These are phyloP conservation scores for Pomatostomus ruficeps DNA, from an alignment of 2,113 vertebrate genomes.

Conservation along the genomic window DNA sequence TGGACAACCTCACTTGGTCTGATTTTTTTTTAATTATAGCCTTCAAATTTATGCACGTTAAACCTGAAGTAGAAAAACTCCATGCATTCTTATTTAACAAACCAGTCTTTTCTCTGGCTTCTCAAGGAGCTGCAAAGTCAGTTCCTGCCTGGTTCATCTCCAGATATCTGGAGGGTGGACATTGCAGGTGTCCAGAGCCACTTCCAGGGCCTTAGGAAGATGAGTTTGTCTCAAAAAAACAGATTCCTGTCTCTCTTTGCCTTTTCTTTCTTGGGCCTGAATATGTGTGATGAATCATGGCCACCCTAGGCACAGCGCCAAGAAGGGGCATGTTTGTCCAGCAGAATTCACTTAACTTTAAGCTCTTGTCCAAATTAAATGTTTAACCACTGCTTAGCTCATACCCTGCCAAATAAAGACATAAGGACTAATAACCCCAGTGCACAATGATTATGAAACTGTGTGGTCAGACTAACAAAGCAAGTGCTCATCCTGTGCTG, in stretches of 20 bases:
- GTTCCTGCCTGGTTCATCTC: background rate
- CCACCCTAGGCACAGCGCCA: background rate
- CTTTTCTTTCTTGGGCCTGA: background rate
- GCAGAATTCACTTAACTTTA: background rate
- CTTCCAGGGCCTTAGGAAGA: background rate
- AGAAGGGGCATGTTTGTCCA: background rate
- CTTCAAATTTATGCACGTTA: background rate
- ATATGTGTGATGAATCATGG: background rate
- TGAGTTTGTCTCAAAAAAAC: background rate
- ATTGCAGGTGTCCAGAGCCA: background rate
- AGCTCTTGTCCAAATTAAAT: background rate
- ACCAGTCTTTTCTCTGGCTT: background rate
- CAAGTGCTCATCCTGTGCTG: background rate
- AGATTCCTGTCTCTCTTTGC: background rate
- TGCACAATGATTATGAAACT: background rate
- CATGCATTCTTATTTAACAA: background rate
- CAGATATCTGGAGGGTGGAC: background rate
- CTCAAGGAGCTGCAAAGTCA: background rate
- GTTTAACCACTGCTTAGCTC: background rate
- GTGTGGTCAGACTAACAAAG: background rate
- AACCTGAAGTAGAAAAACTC: background rate
- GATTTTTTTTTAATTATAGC: background rate
- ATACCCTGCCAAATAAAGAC: background rate
- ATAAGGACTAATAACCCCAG: background rate
- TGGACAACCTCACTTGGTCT: background rate